Percentiles rank a stretch among this genome's conserved stretches.
These are phyloP conservation scores for Bombus sibiricus DNA, from an alignment of 1,140 invertebrate genomes.

Conservation along the genomic window DNA sequence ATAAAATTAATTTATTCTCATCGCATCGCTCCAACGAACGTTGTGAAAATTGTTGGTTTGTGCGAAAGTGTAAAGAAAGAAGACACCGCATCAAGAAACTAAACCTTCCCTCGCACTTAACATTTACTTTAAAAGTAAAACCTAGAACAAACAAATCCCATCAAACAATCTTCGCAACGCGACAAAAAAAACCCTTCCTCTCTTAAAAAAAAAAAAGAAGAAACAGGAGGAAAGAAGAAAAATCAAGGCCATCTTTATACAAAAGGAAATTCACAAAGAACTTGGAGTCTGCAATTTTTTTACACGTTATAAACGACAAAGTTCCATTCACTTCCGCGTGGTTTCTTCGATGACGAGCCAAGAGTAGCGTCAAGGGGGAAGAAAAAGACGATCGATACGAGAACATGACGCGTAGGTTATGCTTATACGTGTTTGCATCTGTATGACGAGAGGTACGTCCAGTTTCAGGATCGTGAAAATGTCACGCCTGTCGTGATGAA, in stretches of 20 bases:
- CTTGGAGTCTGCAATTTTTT: not conserved
- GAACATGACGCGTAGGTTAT: not conserved
- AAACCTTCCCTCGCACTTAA: not conserved
- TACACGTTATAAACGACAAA: not conserved
- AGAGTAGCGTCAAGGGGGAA: not conserved
- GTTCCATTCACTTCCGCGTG: not conserved
- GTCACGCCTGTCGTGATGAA: not conserved
- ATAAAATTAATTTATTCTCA: too few species aligned
- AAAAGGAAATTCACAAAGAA: not conserved
- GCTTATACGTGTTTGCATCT: not conserved
- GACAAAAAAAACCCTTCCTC: not conserved
- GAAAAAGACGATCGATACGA: conserved; percentile 8
- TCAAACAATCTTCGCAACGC: not conserved
- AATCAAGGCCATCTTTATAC: not conserved
- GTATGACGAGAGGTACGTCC: not conserved
- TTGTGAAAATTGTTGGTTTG: too few species aligned
- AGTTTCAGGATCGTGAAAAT: conserved; percentile 46
- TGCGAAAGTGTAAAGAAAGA: too few species aligned
- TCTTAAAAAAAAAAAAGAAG: not conserved
- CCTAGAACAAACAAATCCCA: too few species aligned
- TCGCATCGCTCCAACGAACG: too few species aligned
- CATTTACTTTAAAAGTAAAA: not conserved
- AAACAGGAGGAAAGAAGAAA: not conserved
- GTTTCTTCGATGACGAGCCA: not conserved
- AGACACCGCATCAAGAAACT: not conserved